These are phyloP conservation scores for Babylonia areolata DNA, from an alignment of 1,140 invertebrate genomes.

Conservation along the genomic window DNA sequence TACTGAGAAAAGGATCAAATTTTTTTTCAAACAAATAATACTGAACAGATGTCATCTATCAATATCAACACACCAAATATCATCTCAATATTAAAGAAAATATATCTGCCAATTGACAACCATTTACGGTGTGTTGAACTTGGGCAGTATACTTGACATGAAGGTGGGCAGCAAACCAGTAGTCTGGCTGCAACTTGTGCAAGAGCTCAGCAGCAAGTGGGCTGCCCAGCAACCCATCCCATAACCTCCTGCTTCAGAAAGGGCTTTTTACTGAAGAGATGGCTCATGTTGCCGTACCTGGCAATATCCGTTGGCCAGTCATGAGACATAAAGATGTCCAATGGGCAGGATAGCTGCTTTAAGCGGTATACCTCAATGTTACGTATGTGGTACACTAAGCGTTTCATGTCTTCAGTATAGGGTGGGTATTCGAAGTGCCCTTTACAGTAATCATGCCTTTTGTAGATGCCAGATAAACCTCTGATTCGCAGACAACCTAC, in stretches of 20 bases:
- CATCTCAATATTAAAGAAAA: too few species aligned
- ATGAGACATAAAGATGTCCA: conserved; percentile 96
- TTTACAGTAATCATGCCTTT: conserved; percentile 85
- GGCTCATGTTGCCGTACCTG: conserved; percentile 86
- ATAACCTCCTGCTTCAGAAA: conserved; percentile 92
- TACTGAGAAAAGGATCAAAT: too few species aligned
- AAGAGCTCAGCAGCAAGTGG: conserved; percentile 88
- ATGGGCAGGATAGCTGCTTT: conserved; percentile 79
- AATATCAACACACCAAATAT: too few species aligned
- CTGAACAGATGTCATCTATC: too few species aligned
- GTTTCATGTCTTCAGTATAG: conserved; percentile 85
- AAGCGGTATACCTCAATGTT: conserved; percentile 92
- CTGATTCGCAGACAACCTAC: conserved; percentile 93
- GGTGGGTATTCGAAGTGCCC: conserved; percentile 90
- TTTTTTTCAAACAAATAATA: too few species aligned
- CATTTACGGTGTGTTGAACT: conserved; percentile 81
- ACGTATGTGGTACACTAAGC: conserved; percentile 95
- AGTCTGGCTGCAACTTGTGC: conserved; percentile 85
- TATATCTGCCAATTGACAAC: neutral
- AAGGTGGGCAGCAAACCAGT: conserved; percentile 98
- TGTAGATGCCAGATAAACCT: conserved; percentile 96
- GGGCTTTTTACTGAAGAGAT: conserved; percentile 88
- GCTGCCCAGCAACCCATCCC: conserved; percentile 88
- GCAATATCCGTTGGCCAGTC: conserved; percentile 97
- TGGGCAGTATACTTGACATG: conserved; percentile 96